A percentile compares a stretch with the other conserved stretches of the same genome.
Conservation (phyloP, 2,113 vertebrate species). For the Anolis carolinensis region DNA sequence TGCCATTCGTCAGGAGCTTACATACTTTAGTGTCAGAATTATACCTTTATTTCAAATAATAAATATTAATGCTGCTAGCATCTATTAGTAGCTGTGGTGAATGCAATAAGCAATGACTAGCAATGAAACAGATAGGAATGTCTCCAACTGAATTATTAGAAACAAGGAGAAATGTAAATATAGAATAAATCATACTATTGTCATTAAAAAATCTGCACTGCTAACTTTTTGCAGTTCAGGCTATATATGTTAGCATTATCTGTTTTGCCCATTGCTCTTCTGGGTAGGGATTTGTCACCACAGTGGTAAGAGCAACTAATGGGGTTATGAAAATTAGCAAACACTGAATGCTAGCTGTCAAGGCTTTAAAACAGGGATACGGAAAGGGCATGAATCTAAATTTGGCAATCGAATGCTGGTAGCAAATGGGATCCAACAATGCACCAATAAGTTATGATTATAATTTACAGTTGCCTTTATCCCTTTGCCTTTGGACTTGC, state of each 20-base stretch:
- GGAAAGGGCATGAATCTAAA: background rate
- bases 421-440: background rate
- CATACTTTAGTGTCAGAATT: background rate
- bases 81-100: conserved; percentile 44
- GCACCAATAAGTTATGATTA: background rate
- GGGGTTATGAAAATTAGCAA: background rate
- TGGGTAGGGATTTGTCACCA: background rate
- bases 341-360: background rate
- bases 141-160: conserved; percentile 49
- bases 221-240: conserved; percentile 10
- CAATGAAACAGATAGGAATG: conserved; percentile 40
- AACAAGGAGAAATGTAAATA: conserved; percentile 48
- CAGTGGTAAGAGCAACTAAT: background rate
- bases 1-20: background rate
- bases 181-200: conserved; percentile 9
- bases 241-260: conserved; percentile 32
- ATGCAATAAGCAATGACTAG: conserved; percentile 20
- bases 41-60: background rate
- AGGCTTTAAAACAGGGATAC: background rate
- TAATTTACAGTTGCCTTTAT: background rate
- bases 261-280: background rate
- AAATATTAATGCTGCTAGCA: conserved; percentile 40
- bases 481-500: background rate
- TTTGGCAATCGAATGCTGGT: background rate
- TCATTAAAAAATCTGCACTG: conserved; percentile 18